These are phyloP conservation scores for Cyclina sinensis DNA, from an alignment of 1,140 invertebrate genomes.

Conservation along the genomic window DNA sequence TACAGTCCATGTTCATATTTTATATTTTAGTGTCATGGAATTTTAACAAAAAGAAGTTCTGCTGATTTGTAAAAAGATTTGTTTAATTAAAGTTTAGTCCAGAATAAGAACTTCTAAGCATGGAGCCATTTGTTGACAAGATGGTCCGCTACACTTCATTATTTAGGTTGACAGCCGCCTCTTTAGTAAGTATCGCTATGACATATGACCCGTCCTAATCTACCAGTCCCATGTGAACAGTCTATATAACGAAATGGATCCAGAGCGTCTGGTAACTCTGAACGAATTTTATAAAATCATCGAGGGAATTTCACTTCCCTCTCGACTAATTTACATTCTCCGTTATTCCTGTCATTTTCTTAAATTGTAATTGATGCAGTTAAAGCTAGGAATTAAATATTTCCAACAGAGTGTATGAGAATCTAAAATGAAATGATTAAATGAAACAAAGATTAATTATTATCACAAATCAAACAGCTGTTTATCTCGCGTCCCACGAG, in stretches of 20 bases:
- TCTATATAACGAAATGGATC: background rate
- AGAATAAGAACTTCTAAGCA: too few species aligned
- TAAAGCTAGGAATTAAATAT: constrained; percentile 50
- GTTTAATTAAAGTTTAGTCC: too few species aligned
- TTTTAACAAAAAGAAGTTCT: too few species aligned
- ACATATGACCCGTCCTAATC: background rate
- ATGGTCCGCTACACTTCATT: background rate
- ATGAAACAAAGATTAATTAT: constrained; percentile 69
- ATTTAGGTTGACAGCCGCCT: background rate
- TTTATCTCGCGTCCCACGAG: constrained; percentile 62
- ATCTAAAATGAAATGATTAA: constrained; percentile 39
- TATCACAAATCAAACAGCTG: constrained; percentile 69
- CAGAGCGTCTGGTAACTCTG: background rate
- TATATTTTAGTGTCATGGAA: too few species aligned
- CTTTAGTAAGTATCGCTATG: constrained; percentile 7
- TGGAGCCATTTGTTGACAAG: background rate
- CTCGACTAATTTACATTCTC: constrained; percentile 40
- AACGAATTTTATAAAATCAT: background rate
- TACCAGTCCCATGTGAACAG: background rate
- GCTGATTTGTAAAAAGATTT: too few species aligned
- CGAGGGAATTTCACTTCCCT: background rate
- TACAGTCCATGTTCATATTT: too few species aligned
- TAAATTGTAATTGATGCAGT: constrained; percentile 64
- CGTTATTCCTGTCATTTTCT: constrained; percentile 46
- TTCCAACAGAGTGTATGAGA: constrained; percentile 11